Evolutionary conservation across 1,140 invertebrate species (phyloP).

Genomic region (Agraylea sexmaculata): DNA sequence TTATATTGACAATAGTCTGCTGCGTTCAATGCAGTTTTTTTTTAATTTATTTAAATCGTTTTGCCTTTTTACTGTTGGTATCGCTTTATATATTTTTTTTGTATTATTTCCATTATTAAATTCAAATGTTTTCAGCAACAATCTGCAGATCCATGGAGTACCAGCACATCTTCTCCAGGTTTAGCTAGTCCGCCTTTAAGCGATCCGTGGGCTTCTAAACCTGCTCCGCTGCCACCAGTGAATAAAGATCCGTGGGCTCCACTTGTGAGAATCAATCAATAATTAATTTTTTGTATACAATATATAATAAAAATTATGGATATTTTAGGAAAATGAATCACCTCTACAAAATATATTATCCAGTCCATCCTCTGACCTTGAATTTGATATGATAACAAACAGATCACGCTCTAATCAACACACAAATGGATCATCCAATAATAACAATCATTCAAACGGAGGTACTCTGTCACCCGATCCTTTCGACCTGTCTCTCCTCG

Average conservation of each 20-base stretch:
- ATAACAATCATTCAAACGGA: conserved; percentile 24
- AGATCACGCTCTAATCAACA: conserved; percentile 35
- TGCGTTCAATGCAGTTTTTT: background rate
- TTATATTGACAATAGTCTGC: background rate
- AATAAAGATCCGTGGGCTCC: conserved; percentile 25
- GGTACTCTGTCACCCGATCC: conserved; percentile 46
- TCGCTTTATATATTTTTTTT: conserved; percentile 2
- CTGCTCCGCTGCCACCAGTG: conserved; percentile 12
- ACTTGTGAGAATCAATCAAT: background rate
- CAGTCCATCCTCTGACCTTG: conserved; percentile 58
- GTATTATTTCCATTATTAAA: conserved; percentile 1
- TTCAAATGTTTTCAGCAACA: too few relatives aligned
- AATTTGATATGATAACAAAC: conserved; percentile 74
- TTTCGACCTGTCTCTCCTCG: conserved; percentile 56
- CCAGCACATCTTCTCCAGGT: conserved; percentile 14
- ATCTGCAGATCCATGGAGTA: conserved; percentile 20
- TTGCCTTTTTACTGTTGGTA: conserved; percentile 3
- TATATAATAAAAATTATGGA: background rate
- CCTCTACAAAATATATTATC: conserved; percentile 29
- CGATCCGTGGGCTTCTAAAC: background rate
- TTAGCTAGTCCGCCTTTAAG: conserved; percentile 9
- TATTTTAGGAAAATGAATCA: conserved; percentile 16
- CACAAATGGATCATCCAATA: conserved; percentile 32
- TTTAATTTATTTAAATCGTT: too few relatives aligned
- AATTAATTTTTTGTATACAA: background rate